Base-by-base conservation (phyloP, 1,140 invertebrate species). In the Ganaspis sp. region DNA sequence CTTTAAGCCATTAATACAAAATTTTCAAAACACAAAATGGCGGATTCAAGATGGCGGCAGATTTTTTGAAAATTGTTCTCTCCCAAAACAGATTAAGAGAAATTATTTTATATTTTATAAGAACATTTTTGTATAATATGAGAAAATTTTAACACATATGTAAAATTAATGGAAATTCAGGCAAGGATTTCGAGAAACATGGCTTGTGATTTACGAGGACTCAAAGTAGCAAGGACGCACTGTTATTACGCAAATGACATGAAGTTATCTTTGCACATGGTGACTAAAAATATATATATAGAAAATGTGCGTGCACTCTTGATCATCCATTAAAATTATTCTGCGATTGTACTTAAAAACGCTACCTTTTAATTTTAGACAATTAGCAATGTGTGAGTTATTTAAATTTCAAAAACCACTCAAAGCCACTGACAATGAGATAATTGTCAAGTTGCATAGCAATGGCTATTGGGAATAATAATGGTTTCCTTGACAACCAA, bases 211-310 rank as follows among this genome's bases (percentile, higher is more conserved):
- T 80, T 77, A 71, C 37, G 58, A 80, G 75, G 71, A 76, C 53
- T 75, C 49, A 71, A 73, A 73, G 73, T 77, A 75, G 75, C 79
- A 77, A 80, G 76, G 79, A 81, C 76, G 40, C 42, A 23, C 73
- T 81, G 73, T 72, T 58, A 58, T 77, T 80, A 73, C 54, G 40
- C 49, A 80, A 77, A 58, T 69, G 29, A 38, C 19, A 37, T 70
- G 9, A 79, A 73, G 21, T 37, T 19, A 40, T 45, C 54, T 21
- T 9, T 26, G 11, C 6, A 64, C 12, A 64, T 0, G 29, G 23
- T 1, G 23, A 26, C 58, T 1, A 9, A n/a, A n/a, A n/a, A n/a
- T 29, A 26, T 4, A 34, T 5, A 34, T 29, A 29, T 4, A 64
- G 11, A n/a, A 29, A 29, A 29, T 34, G 23, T 64, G 26, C 23